These are phyloP conservation scores for Daphoenositta chrysoptera DNA, from an alignment of 2,113 vertebrate species.

Conservation along the genomic window DNA sequence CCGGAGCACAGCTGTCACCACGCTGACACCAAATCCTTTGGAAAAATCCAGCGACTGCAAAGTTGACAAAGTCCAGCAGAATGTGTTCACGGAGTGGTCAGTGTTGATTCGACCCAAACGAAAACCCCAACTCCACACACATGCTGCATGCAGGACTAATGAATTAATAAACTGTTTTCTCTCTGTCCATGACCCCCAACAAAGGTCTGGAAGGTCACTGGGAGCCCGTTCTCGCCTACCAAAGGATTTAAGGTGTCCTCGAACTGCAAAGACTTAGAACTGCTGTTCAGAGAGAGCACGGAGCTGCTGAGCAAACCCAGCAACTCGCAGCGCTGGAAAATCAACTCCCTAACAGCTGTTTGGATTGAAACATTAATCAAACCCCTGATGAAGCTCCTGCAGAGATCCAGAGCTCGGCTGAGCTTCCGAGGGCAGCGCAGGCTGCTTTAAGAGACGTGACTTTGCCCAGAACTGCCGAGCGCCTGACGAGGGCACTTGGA, in stretches of 20 bases:
- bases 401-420: not conserved
- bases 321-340: not conserved
- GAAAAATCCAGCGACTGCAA: not conserved
- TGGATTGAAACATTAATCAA: fast-evolving
- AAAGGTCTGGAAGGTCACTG: not conserved
- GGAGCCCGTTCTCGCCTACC: fast-evolving
- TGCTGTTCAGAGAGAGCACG: not conserved
- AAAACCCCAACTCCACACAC: not conserved
- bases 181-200: fast-evolving
- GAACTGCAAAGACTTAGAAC: not conserved
- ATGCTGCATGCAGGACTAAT: fast-evolving
- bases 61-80: not conserved
- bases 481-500: fast-evolving
- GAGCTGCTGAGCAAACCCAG: not conserved
- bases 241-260: not conserved
- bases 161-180: not conserved
- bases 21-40: not conserved
- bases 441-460: not conserved
- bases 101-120: not conserved
- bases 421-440: fast-evolving
- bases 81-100: fast-evolving
- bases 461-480: not conserved
- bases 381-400: fast-evolving
- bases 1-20: not conserved
- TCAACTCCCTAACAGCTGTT: not conserved